phyloP scores from a whole-genome alignment of 2,797 vertebrate genomes.

The Pitangus sulphuratus region DNA sequence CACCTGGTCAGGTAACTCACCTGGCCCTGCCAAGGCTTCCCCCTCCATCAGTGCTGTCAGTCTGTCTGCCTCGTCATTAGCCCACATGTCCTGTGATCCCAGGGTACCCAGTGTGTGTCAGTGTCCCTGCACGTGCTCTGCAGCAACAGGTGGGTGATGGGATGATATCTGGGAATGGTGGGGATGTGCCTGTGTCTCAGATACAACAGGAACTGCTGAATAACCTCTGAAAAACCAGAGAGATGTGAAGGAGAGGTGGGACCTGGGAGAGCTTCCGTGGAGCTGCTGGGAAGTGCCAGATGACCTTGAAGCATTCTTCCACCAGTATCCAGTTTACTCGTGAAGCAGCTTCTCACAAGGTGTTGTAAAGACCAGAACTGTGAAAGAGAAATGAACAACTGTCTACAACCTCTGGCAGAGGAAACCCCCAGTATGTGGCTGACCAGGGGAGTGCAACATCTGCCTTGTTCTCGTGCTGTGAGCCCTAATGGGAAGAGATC shows the following conservation, averaged over 20 bases:
- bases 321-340: not conserved
- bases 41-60: not conserved
- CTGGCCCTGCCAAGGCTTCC: not conserved
- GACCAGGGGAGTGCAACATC: not conserved
- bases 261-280: not conserved
- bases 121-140: not conserved
- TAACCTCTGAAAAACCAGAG: not conserved
- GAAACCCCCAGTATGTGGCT: not conserved
- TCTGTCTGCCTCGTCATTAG: not conserved
- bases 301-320: not conserved
- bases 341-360: not conserved
- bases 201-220: not conserved
- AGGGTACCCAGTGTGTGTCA: fast-evolving
- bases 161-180: too few species aligned
- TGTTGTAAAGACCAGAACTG: not conserved
- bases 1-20: not conserved
- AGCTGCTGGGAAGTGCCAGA: not conserved
- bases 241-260: not conserved
- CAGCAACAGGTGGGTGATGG: not conserved
- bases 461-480: fast-evolving
- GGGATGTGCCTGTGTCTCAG: not conserved
- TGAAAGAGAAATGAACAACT: not conserved
- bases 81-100: not conserved
- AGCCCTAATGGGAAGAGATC: not conserved
- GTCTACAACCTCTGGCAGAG: not conserved